Conservation (phyloP, 2,888 invertebrate genomes). For the Noctua janthe region DNA sequence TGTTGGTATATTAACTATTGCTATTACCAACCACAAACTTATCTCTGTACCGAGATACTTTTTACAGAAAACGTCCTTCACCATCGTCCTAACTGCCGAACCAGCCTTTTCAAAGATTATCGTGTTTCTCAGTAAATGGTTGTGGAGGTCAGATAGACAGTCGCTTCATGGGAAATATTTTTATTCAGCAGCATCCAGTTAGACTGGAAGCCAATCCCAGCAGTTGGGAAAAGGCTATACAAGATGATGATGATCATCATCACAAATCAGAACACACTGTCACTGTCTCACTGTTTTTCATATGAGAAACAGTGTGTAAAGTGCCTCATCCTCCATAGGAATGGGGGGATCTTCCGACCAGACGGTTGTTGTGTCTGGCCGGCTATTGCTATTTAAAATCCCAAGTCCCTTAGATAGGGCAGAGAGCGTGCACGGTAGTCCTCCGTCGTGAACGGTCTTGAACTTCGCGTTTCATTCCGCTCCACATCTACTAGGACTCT, state of each 20-base stretch:
- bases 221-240: background rate
- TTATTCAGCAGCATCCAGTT: background rate
- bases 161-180: background rate
- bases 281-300: no score
- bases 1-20: background rate
- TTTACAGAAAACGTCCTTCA: no score
- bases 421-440: background rate
- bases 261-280: background rate
- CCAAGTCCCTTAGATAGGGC: background rate
- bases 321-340: background rate
- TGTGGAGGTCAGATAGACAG: background rate
- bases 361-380: background rate
- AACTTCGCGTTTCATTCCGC: background rate
- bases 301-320: background rate
- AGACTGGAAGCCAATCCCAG: background rate
- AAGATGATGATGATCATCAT: background rate
- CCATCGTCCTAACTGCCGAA: background rate
- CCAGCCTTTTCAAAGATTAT: background rate
- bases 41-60: background rate
- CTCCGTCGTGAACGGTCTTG: background rate
- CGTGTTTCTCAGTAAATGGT: background rate
- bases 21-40: background rate
- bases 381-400: background rate
- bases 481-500: slow-evolving; percentile 77
- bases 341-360: background rate